Conservation (phyloP, 2,113 vertebrate genomes). For the Suricata suricatta region DNA sequence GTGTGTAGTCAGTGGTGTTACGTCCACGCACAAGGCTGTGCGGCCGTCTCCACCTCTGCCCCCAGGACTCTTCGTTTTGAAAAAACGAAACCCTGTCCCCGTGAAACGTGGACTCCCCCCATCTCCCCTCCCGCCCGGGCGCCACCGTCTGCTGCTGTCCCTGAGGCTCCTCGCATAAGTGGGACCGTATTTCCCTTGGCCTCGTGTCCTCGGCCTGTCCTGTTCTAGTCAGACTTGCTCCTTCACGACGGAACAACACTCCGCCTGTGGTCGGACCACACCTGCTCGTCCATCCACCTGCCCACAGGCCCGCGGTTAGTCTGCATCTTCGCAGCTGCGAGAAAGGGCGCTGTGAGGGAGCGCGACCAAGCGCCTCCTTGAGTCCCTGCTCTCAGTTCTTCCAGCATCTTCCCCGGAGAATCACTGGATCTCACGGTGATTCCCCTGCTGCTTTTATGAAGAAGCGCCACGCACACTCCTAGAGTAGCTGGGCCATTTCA, state of each 20-base stretch:
- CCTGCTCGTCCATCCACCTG: neutral
- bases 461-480: neutral
- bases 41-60: neutral
- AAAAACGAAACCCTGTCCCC: neutral
- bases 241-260: neutral
- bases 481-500: no score
- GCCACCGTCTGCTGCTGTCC: neutral
- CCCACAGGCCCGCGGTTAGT: neutral
- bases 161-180: neutral
- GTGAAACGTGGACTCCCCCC: neutral
- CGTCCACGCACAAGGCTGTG: no score
- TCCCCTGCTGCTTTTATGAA: neutral
- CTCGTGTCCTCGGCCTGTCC: fast-evolving
- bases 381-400: neutral
- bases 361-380: neutral
- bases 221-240: neutral
- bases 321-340: neutral
- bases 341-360: neutral
- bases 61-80: neutral
- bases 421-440: neutral
- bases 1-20: no score
- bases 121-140: neutral
- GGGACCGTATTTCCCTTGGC: neutral
- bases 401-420: neutral
- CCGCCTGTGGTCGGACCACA: fast-evolving